Base-by-base conservation (phyloP, 53 echinoderm and acorn worm genomes). In the Crossaster papposus region DNA sequence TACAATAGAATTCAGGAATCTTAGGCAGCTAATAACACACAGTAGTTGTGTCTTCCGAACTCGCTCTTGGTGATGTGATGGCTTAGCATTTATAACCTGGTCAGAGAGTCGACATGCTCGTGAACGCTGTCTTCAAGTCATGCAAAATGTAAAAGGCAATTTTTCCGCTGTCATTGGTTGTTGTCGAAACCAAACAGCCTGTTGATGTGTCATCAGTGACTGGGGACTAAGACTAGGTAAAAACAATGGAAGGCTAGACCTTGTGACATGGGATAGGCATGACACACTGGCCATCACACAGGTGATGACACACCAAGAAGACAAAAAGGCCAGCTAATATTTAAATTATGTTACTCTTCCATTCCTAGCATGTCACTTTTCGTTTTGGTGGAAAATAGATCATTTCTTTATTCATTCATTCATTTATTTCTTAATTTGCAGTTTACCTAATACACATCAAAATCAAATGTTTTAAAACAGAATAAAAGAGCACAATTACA, bases 231-330 rank as follows among this genome's bases (percentile, higher is more conserved):
- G 50, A 36, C 38, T 14, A 1, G 68, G 51, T 15, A 71, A 54
- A 44, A 86, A 78, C 78, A 77, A 54, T 86, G 33, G 73, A 51
- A 36, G 58, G 3, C n/a, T 13, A 15, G 23, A 44, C 38, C 37
- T 50, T n/a, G 70, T n/a, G 6, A 22, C 32, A 70, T 15, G n/a
- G 17, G 64, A 26, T 86, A 14, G 32, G 32, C 75, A 75, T 88
- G 77, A 88, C 88, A 84, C 84, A 84, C 30, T 70, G 72, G 37
- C 76, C 76, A 33, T 76, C 31, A 31, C 14, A 10, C 17, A 35
- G 76, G 36, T 78, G 78, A 78, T 78, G 78, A 78, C 78, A 78
- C 36, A 44, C 44, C 44, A 44, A 35, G 20, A 30, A 75, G 17
- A 68, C 4, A 51, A 31, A 51, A 30, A 3, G 18, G 73, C 84